Evolutionary conservation across 2,888 invertebrate genomes (phyloP).

Genomic region (Coleophora flavipennella): DNA sequence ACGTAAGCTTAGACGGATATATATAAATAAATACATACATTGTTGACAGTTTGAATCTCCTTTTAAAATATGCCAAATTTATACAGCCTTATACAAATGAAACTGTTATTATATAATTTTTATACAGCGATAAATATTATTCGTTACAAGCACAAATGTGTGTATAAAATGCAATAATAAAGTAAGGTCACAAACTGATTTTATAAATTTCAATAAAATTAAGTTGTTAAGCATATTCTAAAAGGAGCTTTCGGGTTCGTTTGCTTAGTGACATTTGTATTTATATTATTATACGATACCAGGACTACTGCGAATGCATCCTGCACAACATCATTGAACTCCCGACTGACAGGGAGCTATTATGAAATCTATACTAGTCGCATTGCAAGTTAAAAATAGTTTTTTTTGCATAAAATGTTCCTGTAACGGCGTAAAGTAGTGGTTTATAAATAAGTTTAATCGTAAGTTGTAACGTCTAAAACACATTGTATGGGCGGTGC

Average conservation of each 20-base stretch:
- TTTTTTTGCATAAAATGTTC: slow-evolving; percentile 62
- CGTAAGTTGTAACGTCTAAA: slow-evolving; percentile 38
- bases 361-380: slow-evolving; percentile 63
- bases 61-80: slow-evolving; percentile 42
- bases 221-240: slow-evolving; percentile 40
- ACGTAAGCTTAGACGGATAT: slow-evolving; percentile 51
- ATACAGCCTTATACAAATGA: slow-evolving; percentile 15
- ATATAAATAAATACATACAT: background rate
- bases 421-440: slow-evolving; percentile 64
- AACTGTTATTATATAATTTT: slow-evolving; percentile 14
- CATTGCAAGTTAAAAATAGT: slow-evolving; percentile 67
- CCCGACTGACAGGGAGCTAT: no score
- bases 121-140: slow-evolving; percentile 13
- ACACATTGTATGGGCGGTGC: no score
- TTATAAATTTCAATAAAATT: slow-evolving; percentile 14
- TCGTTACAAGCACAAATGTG: slow-evolving; percentile 11
- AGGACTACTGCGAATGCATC: slow-evolving; percentile 64
- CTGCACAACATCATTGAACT: no score
- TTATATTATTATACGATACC: slow-evolving; percentile 33
- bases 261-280: slow-evolving; percentile 52
- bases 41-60: slow-evolving; percentile 33
- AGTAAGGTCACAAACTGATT: slow-evolving; percentile 46
- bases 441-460: slow-evolving; percentile 53
- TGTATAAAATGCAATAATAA: slow-evolving; percentile 6
- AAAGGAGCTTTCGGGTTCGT: slow-evolving; percentile 54